Conservation (phyloP, 2,113 vertebrate genomes). For the Sylvilagus bachmani region DNA sequence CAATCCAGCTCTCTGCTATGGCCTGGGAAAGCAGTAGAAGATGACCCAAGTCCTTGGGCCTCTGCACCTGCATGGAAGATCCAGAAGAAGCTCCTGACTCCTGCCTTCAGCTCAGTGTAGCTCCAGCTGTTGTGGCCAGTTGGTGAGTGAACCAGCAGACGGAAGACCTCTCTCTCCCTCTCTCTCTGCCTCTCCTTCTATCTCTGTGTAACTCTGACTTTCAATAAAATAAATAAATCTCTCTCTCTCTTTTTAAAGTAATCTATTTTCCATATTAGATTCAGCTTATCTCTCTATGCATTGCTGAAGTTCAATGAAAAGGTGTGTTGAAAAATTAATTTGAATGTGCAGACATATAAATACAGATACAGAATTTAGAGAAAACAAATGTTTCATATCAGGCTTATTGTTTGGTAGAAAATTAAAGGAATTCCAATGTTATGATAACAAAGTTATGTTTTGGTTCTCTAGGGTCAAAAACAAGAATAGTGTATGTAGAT, state of each 20-base stretch:
- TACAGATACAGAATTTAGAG: conserved; percentile 9
- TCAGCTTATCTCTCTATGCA: conserved; percentile 5
- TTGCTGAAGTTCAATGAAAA: conserved; percentile 58
- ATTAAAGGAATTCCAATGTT: conserved; percentile 21
- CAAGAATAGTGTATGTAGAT: neutral
- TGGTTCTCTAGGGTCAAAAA: neutral
- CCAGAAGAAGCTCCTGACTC: too few relatives aligned
- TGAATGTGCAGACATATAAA: neutral
- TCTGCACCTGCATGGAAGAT: too few relatives aligned
- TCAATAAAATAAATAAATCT: too few relatives aligned
- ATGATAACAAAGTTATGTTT: conserved; percentile 7
- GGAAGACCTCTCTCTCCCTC: too few relatives aligned
- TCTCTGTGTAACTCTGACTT: too few relatives aligned
- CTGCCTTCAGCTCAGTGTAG: too few relatives aligned
- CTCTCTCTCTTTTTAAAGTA: neutral
- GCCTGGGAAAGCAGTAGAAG: too few relatives aligned
- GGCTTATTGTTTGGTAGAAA: neutral
- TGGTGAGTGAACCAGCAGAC: too few relatives aligned
- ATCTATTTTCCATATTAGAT: conserved; percentile 31
- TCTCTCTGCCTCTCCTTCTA: too few relatives aligned
- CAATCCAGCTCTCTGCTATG: too few relatives aligned
- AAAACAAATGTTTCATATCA: conserved; percentile 46
- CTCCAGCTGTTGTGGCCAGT: too few relatives aligned
- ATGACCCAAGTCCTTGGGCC: too few relatives aligned
- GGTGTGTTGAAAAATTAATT: conserved; percentile 8